Evolutionary conservation across 1,140 invertebrate species (phyloP).

Genomic region (Calycopis cecrops): DNA sequence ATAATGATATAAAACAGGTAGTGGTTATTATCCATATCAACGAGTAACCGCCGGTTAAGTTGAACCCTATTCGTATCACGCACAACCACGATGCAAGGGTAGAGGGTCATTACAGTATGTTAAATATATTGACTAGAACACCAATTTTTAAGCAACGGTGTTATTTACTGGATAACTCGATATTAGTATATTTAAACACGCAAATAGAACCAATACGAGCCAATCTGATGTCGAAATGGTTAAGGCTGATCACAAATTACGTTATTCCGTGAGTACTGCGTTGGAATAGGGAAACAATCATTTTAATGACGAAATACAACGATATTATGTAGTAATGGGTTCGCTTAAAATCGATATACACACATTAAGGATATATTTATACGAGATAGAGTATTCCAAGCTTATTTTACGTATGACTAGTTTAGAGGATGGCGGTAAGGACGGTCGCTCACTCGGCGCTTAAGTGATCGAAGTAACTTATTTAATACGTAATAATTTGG

Average conservation of each 20-base stretch:
- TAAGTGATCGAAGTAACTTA: slow-evolving; percentile 60
- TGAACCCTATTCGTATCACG: slow-evolving; percentile 55
- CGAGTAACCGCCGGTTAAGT: slow-evolving; percentile 17
- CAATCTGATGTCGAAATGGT: slow-evolving; percentile 35
- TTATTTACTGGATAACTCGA: slow-evolving; percentile 57
- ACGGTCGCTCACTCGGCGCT: slow-evolving; percentile 70
- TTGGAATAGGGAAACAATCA: slow-evolving; percentile 26
- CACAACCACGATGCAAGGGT: slow-evolving; percentile 52
- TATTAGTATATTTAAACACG: slow-evolving; percentile 62
- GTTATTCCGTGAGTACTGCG: slow-evolving; percentile 25
- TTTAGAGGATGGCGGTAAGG: slow-evolving; percentile 74
- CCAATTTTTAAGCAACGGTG: slow-evolving; percentile 44
- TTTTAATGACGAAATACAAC: slow-evolving; percentile 29
- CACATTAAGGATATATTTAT: slow-evolving; percentile 44
- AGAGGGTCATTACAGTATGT: slow-evolving; percentile 33
- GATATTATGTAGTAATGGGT: slow-evolving; percentile 27
- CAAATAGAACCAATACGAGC: slow-evolving; percentile 45
- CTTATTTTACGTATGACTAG: slow-evolving; percentile 66
- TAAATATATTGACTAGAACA: slow-evolving; percentile 48
- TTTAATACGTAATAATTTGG: slow-evolving; percentile 54
- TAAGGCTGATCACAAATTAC: slow-evolving; percentile 36
- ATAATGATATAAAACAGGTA: background rate
- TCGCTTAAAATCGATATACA: slow-evolving; percentile 36
- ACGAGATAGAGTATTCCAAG: slow-evolving; percentile 46
- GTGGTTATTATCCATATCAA: background rate